Evolutionary conservation across 2,113 vertebrate genomes (phyloP), one percentile per base, ranked within the genome.

Genomic region (Aptenodytes forsteri): DNA sequence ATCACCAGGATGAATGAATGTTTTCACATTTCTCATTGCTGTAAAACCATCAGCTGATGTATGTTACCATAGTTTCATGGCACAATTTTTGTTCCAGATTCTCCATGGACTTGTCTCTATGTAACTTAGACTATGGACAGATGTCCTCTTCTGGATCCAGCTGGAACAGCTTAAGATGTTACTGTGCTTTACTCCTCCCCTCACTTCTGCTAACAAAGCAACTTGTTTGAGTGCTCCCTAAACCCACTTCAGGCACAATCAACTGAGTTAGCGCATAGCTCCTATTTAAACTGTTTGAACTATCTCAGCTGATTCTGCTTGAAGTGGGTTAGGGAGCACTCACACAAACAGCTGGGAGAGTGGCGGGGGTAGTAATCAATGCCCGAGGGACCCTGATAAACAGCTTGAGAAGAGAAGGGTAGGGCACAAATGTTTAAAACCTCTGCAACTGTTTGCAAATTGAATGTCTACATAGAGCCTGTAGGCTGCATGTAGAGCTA

Each of bases 401-500:
- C 82, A 77, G 84, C 87, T 90, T 95, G 70, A 91, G 78, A 92
- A 75, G 77, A 67, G 65, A 75, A 71, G 9, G 25, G 73, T 62
- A 70, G 61, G 82, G 54, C 82, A 87, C 54, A 56, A 69, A 69
- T 16, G 49, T 69, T 97, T 94, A 50, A 96, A 90, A 82, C 30
- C 70, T 90, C 62, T 88, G 90, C 93, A 97, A 92, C 92, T 96
- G 93, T 79, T 92, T 82, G 91, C 73, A 93, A 95, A 94, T 16
- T 54, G 47, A 55, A 36, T 16, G 44, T 47, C 56, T 91, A 44
- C 10, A 21, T 2, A 61, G 40, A 70, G 72, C 34, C 58, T 40
- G 29, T 15, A 62, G 70, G 34, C 84, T 91, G 52, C 73, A 54
- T 4, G 4, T 56, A 42, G 34, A 93, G 46, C 73, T 82, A 59